Conservation (phyloP, 2,888 invertebrate species). For the Oconnorella tubifera region DNA sequence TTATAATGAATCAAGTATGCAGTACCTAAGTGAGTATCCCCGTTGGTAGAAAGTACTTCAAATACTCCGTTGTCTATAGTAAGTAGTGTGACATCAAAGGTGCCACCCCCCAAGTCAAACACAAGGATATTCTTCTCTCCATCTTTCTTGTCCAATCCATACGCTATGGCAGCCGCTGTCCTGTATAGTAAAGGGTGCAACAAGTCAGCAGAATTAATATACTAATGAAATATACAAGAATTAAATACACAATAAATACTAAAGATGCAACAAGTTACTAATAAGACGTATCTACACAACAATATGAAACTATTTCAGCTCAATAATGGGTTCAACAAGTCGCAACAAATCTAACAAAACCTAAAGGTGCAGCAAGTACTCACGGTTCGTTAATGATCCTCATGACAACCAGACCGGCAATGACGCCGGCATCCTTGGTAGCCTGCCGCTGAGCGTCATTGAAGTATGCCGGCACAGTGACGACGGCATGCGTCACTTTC, state of each 20-base stretch:
- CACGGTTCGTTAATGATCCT: constrained; percentile 94
- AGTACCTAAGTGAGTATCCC: constrained; percentile 95
- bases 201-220: too few species aligned
- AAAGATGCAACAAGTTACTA: too few species aligned
- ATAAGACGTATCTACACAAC: too few species aligned
- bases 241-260: too few species aligned
- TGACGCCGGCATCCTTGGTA: constrained; percentile 95
- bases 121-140: constrained; percentile 98
- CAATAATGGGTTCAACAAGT: too few species aligned
- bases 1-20: constrained; percentile 59
- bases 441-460: constrained; percentile 99
- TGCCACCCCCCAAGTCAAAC: constrained; percentile 98
- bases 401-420: constrained; percentile 86
- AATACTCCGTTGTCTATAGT: constrained; percentile 99
- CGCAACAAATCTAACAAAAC: too few species aligned
- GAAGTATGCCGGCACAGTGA: constrained; percentile 97
- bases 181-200: constrained; percentile 36
- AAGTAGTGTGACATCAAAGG: constrained; percentile 95
- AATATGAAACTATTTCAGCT: too few species aligned
- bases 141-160: constrained; percentile 92
- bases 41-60: constrained; percentile 80
- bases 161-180: constrained; percentile 93
- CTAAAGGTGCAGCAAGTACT: too few species aligned
- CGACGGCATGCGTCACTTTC: constrained; percentile 82
- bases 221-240: background rate